Evolutionary conservation across 2,113 vertebrate genomes (phyloP).

Genomic region (Sclerurus mexicanus): DNA sequence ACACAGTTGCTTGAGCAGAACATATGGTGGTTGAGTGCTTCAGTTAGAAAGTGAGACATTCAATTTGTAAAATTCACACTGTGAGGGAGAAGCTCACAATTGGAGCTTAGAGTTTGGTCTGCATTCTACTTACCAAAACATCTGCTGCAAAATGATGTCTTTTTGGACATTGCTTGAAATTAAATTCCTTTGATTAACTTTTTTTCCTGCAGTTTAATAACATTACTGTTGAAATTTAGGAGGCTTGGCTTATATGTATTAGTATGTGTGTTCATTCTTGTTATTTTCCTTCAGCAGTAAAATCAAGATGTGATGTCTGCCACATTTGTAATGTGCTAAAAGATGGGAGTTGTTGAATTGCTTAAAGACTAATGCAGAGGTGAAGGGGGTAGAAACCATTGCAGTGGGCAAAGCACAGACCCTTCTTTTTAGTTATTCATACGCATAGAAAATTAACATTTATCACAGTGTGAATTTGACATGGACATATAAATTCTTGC

Average conservation of each 20-base stretch:
- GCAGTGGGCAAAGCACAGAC: not conserved
- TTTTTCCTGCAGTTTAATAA: not conserved
- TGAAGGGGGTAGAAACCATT: not conserved
- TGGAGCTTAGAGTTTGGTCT: not conserved
- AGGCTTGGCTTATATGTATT: not conserved
- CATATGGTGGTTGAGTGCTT: constrained; percentile 2
- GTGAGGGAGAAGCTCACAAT: not conserved
- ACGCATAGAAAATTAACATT: not conserved
- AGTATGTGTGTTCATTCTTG: not conserved
- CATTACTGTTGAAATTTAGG: not conserved
- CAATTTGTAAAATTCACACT: not conserved
- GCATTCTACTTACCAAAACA: constrained; percentile 4
- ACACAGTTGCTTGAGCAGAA: not conserved
- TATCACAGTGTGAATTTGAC: not conserved
- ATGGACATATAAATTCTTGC: not conserved
- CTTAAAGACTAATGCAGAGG: not conserved
- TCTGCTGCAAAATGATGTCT: not conserved
- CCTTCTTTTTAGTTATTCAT: not conserved
- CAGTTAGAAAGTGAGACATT: not conserved
- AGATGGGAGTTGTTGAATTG: not conserved
- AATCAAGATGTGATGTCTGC: not conserved
- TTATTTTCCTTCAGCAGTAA: not conserved
- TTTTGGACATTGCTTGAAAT: not conserved
- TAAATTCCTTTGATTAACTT: not conserved
- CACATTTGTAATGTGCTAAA: not conserved